These are phyloP conservation scores for Microtus ochrogaster DNA, from an alignment of 2,113 vertebrate species.

Conservation along the genomic window DNA sequence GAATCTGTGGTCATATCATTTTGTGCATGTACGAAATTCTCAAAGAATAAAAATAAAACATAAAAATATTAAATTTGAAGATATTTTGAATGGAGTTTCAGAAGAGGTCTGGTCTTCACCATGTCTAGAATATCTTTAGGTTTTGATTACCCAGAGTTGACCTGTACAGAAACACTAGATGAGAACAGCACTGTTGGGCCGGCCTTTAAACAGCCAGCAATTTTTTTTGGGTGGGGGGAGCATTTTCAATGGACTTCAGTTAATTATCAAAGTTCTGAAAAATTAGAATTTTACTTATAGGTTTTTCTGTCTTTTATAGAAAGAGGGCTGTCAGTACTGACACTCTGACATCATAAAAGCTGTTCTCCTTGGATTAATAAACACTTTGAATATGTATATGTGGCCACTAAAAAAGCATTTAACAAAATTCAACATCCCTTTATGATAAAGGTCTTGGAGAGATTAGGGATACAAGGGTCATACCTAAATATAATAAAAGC, in stretches of 20 bases:
- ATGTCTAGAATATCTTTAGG: no score
- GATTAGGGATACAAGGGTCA: no score
- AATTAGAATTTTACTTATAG: neutral
- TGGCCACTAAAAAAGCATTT: neutral
- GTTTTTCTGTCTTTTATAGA: neutral
- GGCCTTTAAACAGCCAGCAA: neutral
- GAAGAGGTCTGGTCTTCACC: neutral
- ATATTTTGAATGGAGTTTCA: neutral
- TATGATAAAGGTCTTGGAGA: no score
- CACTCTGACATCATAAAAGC: neutral
- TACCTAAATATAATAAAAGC: no score
- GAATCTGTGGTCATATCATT: neutral
- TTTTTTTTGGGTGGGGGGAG: neutral
- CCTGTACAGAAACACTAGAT: neutral
- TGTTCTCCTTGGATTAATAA: neutral
- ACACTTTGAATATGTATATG: neutral
- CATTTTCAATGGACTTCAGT: neutral
- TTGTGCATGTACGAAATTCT: neutral
- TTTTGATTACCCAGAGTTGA: neutral
- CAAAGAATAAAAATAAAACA: neutral
- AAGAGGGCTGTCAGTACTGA: neutral
- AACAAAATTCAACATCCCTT: no score
- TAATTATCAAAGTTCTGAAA: slow-evolving; percentile 23
- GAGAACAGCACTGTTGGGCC: neutral
- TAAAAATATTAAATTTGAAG: neutral